Evolutionary conservation across 2,888 invertebrate species (phyloP).

Genomic region (Drosophila pseudotakahashii): DNA sequence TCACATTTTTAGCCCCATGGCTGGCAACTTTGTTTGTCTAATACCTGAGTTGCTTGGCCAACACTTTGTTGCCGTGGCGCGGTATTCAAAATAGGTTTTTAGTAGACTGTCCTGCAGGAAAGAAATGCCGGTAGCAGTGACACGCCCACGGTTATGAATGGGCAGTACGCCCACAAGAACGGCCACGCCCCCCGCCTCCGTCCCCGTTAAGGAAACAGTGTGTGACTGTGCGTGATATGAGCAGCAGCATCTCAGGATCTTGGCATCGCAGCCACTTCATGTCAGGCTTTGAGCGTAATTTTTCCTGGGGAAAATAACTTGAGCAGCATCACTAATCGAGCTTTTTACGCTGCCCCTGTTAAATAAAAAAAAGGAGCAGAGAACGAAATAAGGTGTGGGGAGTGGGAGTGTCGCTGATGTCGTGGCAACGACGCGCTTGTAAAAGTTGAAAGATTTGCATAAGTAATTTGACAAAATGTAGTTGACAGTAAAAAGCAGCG

Average conservation of each 20-base stretch:
- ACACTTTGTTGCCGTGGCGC: slow-evolving; percentile 49
- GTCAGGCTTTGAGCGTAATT: slow-evolving; percentile 73
- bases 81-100: slow-evolving; percentile 69
- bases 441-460: slow-evolving; percentile 81
- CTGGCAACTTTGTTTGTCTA: slow-evolving; percentile 71
- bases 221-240: slow-evolving; percentile 63
- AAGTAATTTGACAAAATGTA: slow-evolving; percentile 81
- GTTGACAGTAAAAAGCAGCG: slow-evolving; percentile 76
- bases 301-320: slow-evolving; percentile 54
- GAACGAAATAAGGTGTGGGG: neutral
- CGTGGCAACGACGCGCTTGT: slow-evolving; percentile 73
- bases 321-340: slow-evolving; percentile 65
- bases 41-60: slow-evolving; percentile 50
- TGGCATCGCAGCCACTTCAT: slow-evolving; percentile 61
- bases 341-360: slow-evolving; percentile 55
- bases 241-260: slow-evolving; percentile 43
- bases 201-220: neutral
- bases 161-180: slow-evolving; percentile 23
- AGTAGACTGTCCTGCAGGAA: slow-evolving; percentile 53
- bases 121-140: neutral
- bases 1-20: slow-evolving; percentile 38
- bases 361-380: slow-evolving; percentile 3
- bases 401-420: slow-evolving; percentile 37
- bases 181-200: slow-evolving; percentile 4
- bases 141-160: slow-evolving; percentile 57